Conservation (phyloP, 1,140 invertebrate genomes). For the Cyphomyrmex costatus region DNA sequence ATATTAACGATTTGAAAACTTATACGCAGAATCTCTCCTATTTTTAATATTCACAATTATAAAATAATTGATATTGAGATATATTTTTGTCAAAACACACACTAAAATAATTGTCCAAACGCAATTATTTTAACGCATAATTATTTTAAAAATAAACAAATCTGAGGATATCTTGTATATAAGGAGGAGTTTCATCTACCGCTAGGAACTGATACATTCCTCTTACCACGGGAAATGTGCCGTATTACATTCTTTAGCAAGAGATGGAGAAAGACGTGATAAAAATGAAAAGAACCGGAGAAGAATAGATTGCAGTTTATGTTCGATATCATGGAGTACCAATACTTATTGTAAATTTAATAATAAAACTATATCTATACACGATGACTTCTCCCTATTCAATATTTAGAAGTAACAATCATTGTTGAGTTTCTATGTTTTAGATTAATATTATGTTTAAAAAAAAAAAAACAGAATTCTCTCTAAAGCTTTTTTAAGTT, state of each 20-base stretch:
- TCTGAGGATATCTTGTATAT: not conserved
- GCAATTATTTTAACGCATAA: not conserved
- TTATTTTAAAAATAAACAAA: not conserved
- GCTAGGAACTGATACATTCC: conserved; percentile 4
- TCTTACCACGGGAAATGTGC: not conserved
- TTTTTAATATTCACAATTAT: not conserved
- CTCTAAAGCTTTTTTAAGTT: too few relatives aligned
- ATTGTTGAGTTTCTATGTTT: too few relatives aligned
- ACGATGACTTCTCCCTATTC: not conserved
- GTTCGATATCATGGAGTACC: not conserved
- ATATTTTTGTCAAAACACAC: not conserved
- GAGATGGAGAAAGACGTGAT: not conserved
- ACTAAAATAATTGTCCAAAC: too few relatives aligned
- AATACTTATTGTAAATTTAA: not conserved
- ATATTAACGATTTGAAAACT: not conserved
- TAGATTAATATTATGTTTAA: too few relatives aligned
- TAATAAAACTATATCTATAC: not conserved
- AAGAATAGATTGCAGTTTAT: not conserved
- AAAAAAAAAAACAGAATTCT: too few relatives aligned
- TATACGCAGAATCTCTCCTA: not conserved
- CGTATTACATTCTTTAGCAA: not conserved
- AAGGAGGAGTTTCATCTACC: conserved; percentile 18
- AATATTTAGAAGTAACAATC: not conserved
- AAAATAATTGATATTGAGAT: not conserved
- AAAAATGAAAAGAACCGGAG: not conserved